Conservation (phyloP, 2,113 vertebrate genomes). For the Perccottus glenii region DNA sequence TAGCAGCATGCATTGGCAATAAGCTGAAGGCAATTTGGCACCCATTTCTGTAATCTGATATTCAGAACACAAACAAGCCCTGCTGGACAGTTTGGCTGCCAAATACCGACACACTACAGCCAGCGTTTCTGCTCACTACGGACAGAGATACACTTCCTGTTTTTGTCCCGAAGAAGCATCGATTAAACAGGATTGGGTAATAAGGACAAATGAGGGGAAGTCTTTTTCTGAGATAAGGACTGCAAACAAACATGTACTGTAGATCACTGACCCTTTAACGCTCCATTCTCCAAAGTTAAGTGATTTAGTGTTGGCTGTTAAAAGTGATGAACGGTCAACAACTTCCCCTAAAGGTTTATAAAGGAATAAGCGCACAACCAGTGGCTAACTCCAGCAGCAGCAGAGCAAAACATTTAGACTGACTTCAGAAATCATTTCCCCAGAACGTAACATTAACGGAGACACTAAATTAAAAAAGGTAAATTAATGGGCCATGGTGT, state of each 20-base stretch:
- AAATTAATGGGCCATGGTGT: too few relatives aligned
- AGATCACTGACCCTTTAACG: too few relatives aligned
- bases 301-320: conserved; percentile 29
- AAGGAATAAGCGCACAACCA: too few relatives aligned
- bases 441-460: too few relatives aligned
- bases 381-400: too few relatives aligned
- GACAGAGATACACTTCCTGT: conserved; percentile 7
- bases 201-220: too few relatives aligned
- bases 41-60: conserved; percentile 55
- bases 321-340: conserved; percentile 39
- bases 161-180: conserved; percentile 4
- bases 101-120: conserved; percentile 48
- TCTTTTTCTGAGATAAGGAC: not conserved
- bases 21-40: conserved; percentile 60
- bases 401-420: too few relatives aligned
- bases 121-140: conserved; percentile 37
- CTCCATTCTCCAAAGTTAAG: not conserved
- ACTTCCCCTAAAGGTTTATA: conserved; percentile 47
- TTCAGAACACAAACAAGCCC: conserved; percentile 67
- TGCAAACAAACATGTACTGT: not conserved
- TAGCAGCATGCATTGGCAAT: conserved; percentile 59
- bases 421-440: too few relatives aligned
- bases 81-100: conserved; percentile 58
- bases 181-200: conserved; percentile 13
- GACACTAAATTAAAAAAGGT: too few relatives aligned